phyloP scores from a whole-genome alignment of 2,888 invertebrate genomes.

The Pecten maximus region DNA sequence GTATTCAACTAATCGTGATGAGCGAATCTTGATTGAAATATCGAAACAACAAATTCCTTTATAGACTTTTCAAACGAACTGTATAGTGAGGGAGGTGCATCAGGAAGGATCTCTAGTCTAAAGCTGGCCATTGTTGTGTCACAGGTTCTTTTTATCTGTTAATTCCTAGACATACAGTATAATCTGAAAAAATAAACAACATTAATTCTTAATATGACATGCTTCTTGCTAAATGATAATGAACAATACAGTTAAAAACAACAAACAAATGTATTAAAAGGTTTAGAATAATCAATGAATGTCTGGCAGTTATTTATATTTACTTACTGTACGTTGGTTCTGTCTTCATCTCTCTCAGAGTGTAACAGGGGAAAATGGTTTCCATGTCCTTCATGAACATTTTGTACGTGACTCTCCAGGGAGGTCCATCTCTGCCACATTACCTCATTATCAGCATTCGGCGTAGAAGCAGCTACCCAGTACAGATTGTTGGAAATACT shows the following conservation, averaged over 20 bases:
- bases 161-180: slow-evolving; percentile 37
- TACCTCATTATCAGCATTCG: slow-evolving; percentile 49
- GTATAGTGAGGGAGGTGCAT: slow-evolving; percentile 39
- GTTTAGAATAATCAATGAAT: too few species aligned
- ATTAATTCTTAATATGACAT: too few species aligned
- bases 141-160: not conserved
- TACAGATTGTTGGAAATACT: slow-evolving; percentile 62
- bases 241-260: too few species aligned
- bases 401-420: slow-evolving; percentile 57
- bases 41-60: slow-evolving; percentile 15
- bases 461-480: slow-evolving; percentile 57
- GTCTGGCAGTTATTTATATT: too few species aligned
- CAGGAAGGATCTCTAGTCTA: not conserved
- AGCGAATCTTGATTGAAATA: not conserved
- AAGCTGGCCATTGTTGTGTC: not conserved
- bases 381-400: slow-evolving; percentile 56
- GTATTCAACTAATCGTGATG: slow-evolving; percentile 36
- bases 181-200: slow-evolving; percentile 38
- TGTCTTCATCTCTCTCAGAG: not conserved
- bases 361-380: slow-evolving; percentile 43
- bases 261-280: too few species aligned
- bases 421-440: slow-evolving; percentile 57
- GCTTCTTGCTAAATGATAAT: too few species aligned
- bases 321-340: not conserved
- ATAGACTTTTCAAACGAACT: slow-evolving; percentile 36